These are phyloP conservation scores for Trichogramma evanescens DNA, from an alignment of 2,888 invertebrate genomes.

Conservation along the genomic window DNA sequence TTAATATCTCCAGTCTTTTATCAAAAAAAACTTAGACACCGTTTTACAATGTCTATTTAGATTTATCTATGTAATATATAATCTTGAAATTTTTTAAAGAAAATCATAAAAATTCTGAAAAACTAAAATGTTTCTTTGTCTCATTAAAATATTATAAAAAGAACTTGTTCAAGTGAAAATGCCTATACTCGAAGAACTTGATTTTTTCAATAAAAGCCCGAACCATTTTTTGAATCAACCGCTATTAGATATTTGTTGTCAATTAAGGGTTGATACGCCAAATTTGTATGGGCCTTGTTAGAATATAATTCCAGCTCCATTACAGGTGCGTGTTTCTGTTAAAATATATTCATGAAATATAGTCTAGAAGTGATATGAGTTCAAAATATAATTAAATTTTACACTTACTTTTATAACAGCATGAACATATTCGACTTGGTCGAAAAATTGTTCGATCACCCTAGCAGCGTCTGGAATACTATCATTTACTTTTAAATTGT, in stretches of 20 bases:
- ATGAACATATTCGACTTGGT: background rate
- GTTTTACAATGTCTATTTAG: no score
- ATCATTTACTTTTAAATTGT: constrained; percentile 16
- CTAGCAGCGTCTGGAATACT: background rate
- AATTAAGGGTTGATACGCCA: constrained; percentile 28
- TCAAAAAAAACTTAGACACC: no score
- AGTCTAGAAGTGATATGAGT: background rate
- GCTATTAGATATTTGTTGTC: constrained; percentile 23
- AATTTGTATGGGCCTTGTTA: constrained; percentile 22
- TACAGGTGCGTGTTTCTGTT: constrained; percentile 10
- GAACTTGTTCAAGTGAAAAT: no score
- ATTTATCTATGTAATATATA: no score
- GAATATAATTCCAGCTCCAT: constrained; percentile 29
- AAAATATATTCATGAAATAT: background rate
- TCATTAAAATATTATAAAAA: no score
- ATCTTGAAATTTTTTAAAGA: no score
- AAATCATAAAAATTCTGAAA: no score
- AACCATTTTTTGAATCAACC: constrained; percentile 1
- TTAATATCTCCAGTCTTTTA: no score
- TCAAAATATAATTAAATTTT: background rate
- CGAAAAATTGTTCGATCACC: background rate
- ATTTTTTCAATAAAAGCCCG: no score
- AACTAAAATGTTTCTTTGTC: no score
- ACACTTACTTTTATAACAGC: constrained; percentile 11
- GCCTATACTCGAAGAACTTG: no score